phyloP scores from a whole-genome alignment of 2,113 vertebrate species.

The Dromiciops gliroides region DNA sequence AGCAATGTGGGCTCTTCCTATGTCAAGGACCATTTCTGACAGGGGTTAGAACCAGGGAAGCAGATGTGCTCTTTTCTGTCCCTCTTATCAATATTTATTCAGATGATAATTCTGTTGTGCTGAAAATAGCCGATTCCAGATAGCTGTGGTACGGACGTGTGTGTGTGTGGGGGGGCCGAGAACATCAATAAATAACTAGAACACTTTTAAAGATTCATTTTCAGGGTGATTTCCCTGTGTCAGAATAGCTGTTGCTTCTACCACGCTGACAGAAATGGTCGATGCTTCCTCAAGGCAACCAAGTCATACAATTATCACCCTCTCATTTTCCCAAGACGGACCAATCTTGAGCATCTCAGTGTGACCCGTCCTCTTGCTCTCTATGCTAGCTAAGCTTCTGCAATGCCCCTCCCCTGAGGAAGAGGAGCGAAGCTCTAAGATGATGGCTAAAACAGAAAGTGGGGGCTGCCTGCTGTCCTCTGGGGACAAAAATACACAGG shows the following conservation, averaged over 20 bases:
- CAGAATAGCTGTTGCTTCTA: not conserved
- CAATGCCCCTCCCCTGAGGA: not conserved
- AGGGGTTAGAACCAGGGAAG: conserved; percentile 17
- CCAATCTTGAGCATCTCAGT: not conserved
- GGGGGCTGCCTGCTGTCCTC: not conserved
- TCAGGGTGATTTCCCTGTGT: conserved; percentile 32
- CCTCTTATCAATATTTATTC: conserved; percentile 27
- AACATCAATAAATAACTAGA: not conserved
- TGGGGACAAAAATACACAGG: not conserved
- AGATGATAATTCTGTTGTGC: not conserved
- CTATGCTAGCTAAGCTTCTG: not conserved
- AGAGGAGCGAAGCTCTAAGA: not conserved
- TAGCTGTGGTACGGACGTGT: not conserved
- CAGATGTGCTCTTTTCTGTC: conserved; percentile 55
- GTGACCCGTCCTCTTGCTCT: not conserved
- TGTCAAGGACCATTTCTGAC: not conserved
- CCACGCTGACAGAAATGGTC: rapidly evolving
- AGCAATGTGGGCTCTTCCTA: not conserved
- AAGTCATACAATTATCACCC: not conserved
- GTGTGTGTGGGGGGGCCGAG: not conserved
- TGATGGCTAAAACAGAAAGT: not conserved
- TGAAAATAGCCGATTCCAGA: conserved; percentile 46
- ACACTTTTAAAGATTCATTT: not conserved
- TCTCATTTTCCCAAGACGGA: not conserved
- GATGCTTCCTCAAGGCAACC: not conserved